phyloP scores from a whole-genome alignment of 2,797 vertebrate species.

The Spinus pinus region DNA sequence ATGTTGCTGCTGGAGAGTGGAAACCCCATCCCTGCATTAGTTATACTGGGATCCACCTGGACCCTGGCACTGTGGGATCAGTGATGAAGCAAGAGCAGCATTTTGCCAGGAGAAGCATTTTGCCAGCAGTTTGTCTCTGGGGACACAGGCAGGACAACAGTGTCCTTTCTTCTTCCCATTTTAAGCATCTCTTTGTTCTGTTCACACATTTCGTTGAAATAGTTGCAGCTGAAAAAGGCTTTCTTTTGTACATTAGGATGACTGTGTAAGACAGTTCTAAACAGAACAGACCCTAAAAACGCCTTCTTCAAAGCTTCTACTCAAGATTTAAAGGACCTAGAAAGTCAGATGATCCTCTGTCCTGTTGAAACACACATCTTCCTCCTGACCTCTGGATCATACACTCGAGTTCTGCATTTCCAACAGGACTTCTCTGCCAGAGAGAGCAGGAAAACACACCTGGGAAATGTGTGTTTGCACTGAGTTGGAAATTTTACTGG shows the following conservation, averaged over 20 bases:
- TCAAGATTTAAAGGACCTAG: background rate
- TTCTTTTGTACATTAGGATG: background rate
- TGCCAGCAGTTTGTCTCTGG: background rate
- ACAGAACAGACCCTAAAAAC: background rate
- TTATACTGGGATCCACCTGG: rapidly evolving
- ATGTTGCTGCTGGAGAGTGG: background rate
- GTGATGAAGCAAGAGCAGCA: background rate
- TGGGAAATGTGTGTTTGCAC: background rate
- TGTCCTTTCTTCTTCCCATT: background rate
- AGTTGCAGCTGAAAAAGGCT: background rate
- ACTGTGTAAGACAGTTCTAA: background rate
- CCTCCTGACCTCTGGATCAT: background rate
- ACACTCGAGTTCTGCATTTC: background rate
- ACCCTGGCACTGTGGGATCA: rapidly evolving
- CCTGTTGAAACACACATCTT: background rate
- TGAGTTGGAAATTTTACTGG: background rate
- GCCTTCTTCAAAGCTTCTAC: background rate
- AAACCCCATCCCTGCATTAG: background rate
- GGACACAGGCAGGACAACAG: background rate
- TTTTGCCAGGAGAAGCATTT: background rate
- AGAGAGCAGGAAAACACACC: rapidly evolving
- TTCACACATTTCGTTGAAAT: background rate
- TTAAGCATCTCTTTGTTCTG: background rate
- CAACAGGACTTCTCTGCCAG: background rate
- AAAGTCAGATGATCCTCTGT: background rate